Percentiles rank a stretch among this genome's conserved stretches.
phyloP scores from a whole-genome alignment of 2,113 vertebrate species.

The Alligator sinensis region DNA sequence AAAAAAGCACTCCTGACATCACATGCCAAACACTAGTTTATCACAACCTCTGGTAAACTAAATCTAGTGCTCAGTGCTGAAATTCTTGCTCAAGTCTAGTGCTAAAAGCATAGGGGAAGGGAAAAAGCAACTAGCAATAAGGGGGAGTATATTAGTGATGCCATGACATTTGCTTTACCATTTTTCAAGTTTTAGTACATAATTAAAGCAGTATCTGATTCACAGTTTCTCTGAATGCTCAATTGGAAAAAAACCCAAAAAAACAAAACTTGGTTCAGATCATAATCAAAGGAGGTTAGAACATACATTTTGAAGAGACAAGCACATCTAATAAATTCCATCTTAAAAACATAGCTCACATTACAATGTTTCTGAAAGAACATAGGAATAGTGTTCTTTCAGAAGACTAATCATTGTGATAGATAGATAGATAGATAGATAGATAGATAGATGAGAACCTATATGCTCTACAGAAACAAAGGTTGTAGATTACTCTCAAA shows the following conservation, averaged over 20 bases:
- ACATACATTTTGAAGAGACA: background rate
- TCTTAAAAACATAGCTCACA: background rate
- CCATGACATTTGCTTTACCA: background rate
- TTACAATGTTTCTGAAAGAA: background rate
- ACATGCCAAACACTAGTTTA: background rate
- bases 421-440: background rate
- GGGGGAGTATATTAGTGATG: rapidly evolving
- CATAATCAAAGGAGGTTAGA: background rate
- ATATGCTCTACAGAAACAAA: rapidly evolving
- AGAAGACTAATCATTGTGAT: background rate
- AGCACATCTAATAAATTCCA: background rate
- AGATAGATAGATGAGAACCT: background rate
- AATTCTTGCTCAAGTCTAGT: background rate
- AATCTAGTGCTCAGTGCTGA: background rate
- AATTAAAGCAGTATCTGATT: background rate
- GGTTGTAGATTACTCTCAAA: background rate
- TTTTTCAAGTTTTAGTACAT: background rate
- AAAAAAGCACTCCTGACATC: background rate
- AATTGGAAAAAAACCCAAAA: background rate
- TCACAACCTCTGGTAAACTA: background rate
- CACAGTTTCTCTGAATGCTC: background rate
- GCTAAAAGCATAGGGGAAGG: background rate
- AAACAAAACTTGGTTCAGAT: too few species aligned
- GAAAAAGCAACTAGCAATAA: background rate
- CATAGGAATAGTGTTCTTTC: background rate